phyloP scores from a whole-genome alignment of 2,113 vertebrate species.

The Phyllopteryx taeniolatus region DNA sequence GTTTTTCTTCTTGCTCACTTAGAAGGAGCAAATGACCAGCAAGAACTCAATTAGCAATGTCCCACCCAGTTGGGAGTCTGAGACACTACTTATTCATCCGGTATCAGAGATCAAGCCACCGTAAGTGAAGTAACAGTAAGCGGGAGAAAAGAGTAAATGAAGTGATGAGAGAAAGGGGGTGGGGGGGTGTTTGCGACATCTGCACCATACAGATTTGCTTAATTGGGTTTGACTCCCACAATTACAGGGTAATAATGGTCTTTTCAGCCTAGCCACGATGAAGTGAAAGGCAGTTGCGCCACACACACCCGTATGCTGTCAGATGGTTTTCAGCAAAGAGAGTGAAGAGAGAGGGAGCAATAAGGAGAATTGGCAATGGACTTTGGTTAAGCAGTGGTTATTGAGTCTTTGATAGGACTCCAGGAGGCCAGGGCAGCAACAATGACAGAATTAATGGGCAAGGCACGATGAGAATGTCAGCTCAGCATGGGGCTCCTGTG shows the following conservation, averaged over 20 bases:
- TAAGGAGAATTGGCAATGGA: constrained; percentile 59
- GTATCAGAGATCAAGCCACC: constrained; percentile 35
- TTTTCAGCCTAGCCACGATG: constrained; percentile 54
- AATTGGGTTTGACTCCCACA: constrained; percentile 80
- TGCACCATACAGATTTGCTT: constrained; percentile 77
- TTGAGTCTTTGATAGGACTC: constrained; percentile 77
- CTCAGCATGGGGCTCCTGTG: constrained; percentile 63
- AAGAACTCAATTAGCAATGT: constrained; percentile 82
- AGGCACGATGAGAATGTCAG: constrained; percentile 79
- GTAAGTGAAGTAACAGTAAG: constrained; percentile 56
- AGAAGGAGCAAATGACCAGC: constrained; percentile 78
- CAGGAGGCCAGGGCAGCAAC: constrained; percentile 74
- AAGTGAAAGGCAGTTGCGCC: constrained; percentile 60
- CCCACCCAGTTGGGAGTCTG: constrained; percentile 43
- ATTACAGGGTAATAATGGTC: constrained; percentile 71
- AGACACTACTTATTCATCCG: constrained; percentile 30
- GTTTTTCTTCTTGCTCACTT: constrained; percentile 84
- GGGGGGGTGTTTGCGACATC: constrained; percentile 63
- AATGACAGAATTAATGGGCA: constrained; percentile 78
- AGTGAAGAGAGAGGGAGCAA: constrained; percentile 34
- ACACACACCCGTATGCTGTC: constrained; percentile 49
- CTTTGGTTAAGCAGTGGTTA: constrained; percentile 76
- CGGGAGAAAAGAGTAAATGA: constrained; percentile 39
- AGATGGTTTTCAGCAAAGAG: constrained; percentile 49
- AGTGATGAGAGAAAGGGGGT: constrained; percentile 13